Evolutionary conservation across 2,888 invertebrate genomes (phyloP).

Genomic region (Pelosia muscerda): DNA sequence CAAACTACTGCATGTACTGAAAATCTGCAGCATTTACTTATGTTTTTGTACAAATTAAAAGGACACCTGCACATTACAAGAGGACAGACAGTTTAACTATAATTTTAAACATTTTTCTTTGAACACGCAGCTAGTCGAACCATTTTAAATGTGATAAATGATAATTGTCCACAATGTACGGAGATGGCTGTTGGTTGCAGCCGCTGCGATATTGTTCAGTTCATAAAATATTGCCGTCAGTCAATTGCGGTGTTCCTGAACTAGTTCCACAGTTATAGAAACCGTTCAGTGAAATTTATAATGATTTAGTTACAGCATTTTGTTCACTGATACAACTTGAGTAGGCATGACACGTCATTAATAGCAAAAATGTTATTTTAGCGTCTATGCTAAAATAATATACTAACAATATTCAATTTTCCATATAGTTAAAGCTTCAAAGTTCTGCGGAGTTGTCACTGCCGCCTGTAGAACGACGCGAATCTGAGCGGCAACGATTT

Average conservation of each 20-base stretch:
- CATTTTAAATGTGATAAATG: background rate
- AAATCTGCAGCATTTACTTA: too few relatives aligned
- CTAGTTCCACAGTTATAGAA: background rate
- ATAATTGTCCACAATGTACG: background rate
- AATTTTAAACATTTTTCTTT: too few relatives aligned
- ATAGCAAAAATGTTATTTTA: too few relatives aligned
- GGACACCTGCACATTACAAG: too few relatives aligned
- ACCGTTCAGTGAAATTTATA: background rate
- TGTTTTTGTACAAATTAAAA: too few relatives aligned
- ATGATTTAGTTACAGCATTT: background rate
- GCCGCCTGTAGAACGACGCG: background rate
- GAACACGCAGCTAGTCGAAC: too few relatives aligned
- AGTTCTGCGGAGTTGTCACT: background rate
- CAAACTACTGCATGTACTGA: too few relatives aligned
- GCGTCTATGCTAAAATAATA: too few relatives aligned
- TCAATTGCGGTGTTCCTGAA: background rate
- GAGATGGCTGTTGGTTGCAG: background rate
- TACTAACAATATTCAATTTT: too few relatives aligned
- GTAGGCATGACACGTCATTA: background rate
- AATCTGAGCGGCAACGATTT: background rate
- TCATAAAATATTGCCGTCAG: background rate
- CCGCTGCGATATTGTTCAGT: background rate
- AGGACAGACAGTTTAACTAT: too few relatives aligned
- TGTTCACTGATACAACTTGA: background rate
- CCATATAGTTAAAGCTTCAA: background rate